These are phyloP conservation scores for Melanotaenia maccullochi DNA, from an alignment of 2,797 vertebrate genomes.

Conservation along the genomic window DNA sequence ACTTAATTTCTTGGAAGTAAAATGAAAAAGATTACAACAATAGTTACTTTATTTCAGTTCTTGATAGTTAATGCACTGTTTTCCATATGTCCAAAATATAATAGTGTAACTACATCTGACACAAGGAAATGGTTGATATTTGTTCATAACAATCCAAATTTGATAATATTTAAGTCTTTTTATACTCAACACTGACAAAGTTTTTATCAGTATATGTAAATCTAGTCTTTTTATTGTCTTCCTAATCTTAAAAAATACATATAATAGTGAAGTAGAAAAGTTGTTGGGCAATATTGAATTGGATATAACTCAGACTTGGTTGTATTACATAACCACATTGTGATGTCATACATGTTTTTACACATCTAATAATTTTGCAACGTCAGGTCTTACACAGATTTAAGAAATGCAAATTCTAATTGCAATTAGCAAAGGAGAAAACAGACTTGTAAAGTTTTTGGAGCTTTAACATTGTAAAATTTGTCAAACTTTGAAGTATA, in stretches of 20 bases:
- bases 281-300: background rate
- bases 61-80: background rate
- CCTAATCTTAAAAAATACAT: too few relatives aligned
- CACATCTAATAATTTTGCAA: background rate
- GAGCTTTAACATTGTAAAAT: background rate
- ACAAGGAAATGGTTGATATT: too few relatives aligned
- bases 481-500: background rate
- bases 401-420: background rate
- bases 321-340: too few relatives aligned
- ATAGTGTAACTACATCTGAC: too few relatives aligned
- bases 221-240: too few relatives aligned
- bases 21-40: background rate
- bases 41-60: too few relatives aligned
- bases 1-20: background rate
- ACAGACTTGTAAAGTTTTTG: background rate
- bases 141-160: too few relatives aligned
- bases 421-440: background rate
- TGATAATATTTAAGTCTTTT: too few relatives aligned
- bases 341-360: background rate
- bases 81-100: background rate
- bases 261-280: too few relatives aligned
- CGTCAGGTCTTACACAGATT: background rate
- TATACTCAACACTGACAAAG: too few relatives aligned
- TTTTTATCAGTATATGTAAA: too few relatives aligned
- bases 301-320: background rate